phyloP scores from a whole-genome alignment of 1,140 invertebrate species.

The Drosophila nebulosa region DNA sequence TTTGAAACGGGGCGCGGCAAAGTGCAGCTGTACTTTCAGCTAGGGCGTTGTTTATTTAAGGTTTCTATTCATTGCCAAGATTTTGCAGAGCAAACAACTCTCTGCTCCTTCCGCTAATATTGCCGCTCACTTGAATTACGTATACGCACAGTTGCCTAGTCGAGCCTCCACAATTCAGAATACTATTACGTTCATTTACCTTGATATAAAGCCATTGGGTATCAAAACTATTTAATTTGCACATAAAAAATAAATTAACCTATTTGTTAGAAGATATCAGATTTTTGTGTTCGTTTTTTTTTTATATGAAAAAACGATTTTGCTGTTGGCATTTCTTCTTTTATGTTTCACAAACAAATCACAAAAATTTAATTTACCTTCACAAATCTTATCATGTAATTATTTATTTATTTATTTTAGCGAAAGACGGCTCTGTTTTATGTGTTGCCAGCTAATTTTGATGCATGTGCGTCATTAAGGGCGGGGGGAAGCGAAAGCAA shows the following conservation, averaged over 20 bases:
- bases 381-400: conserved; percentile 55
- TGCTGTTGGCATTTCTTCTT: neutral
- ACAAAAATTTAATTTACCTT: neutral
- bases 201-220: too few relatives aligned
- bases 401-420: conserved; percentile 71
- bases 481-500: conserved; percentile 21
- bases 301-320: neutral
- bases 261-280: too few relatives aligned
- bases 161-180: too few relatives aligned
- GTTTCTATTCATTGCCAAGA: neutral
- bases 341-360: neutral
- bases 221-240: too few relatives aligned
- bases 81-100: neutral
- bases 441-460: conserved; percentile 56
- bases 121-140: too few relatives aligned
- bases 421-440: conserved; percentile 48
- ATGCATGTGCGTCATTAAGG: conserved; percentile 69
- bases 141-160: too few relatives aligned
- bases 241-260: too few relatives aligned
- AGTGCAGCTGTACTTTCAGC: neutral
- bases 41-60: conserved; percentile 9
- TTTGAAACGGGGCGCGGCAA: neutral
- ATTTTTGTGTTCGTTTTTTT: too few relatives aligned
- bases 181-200: too few relatives aligned
- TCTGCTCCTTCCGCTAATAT: too few relatives aligned